Conservation (phyloP, 2,888 invertebrate species). For the Apamea monoglypha region DNA sequence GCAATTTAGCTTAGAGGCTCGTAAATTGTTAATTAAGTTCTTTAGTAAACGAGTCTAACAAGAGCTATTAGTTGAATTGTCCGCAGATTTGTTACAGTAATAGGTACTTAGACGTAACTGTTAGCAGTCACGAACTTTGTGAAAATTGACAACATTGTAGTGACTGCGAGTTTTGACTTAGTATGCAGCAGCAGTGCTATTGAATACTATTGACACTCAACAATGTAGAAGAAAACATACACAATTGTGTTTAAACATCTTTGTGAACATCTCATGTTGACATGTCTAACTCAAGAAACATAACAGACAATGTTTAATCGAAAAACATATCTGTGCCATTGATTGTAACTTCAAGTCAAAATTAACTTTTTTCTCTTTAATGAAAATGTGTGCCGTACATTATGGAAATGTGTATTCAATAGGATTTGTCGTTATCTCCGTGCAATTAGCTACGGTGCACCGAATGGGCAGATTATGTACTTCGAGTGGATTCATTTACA, state of each 20-base stretch:
- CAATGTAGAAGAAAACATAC: slow-evolving; percentile 11
- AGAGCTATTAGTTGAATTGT: background rate
- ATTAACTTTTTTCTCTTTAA: background rate
- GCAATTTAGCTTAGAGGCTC: background rate
- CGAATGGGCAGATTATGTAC: slow-evolving; percentile 39
- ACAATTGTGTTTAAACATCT: background rate
- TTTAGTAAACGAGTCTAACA: slow-evolving; percentile 12
- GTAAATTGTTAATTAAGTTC: slow-evolving; percentile 7
- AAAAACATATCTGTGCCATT: background rate
- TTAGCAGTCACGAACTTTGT: background rate
- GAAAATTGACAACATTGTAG: background rate
- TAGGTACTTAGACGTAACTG: background rate
- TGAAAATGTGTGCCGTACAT: slow-evolving; percentile 2
- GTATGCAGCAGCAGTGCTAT: background rate
- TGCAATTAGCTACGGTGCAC: slow-evolving; percentile 46
- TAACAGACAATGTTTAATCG: background rate
- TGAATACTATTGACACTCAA: background rate
- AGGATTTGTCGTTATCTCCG: slow-evolving; percentile 43
- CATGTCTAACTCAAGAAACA: background rate
- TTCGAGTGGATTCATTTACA: slow-evolving; percentile 39
- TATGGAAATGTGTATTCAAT: slow-evolving; percentile 30
- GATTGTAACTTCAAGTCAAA: background rate
- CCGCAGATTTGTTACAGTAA: slow-evolving; percentile 9
- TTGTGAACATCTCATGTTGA: slow-evolving; percentile 6
- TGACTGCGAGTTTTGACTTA: background rate